Base-by-base conservation (phyloP, 2,888 invertebrate species). In the Machimus atricapillus region DNA sequence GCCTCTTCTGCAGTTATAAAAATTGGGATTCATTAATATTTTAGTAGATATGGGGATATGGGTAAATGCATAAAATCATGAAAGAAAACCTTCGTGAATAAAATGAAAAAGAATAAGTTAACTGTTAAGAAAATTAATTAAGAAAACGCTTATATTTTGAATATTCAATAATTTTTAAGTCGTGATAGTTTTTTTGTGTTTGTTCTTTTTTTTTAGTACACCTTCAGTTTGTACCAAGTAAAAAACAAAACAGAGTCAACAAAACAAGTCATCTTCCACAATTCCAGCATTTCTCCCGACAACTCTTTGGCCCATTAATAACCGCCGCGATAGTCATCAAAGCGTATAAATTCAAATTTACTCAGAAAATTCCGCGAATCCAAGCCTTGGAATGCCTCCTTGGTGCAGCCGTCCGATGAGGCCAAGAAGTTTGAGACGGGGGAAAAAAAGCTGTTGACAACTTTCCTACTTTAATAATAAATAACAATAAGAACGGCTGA, bases 391-490 rank as follows among this genome's bases (percentile, higher is more conserved):
- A 85, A 85, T 85, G 43, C 34, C 74, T 74, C 37, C 66, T 85
- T 74, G 85, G 85, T 74, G 74, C 46, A 27, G 46, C 56, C 16
- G 34, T 40, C 40, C n/a, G 23, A 74, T 12, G 43, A 4, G 46
- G 9, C 16, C 16, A 79, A 52, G n/a, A n/a, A 76, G 31, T 14
- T 74, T 19, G 46, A 74, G 46, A 46, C 16, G 16, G 23, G 31
- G 27, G n/a, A n/a, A n/a, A 79, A 86, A 78, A 77, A 77, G 66
- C 78, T 86, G 86, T 86, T 86, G 86, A 86, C 86, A 86, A 86
- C 86, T 78, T 86, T 56, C 78, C 86, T 78, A 86, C 58, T 78
- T 86, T 78, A 58, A 86, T 86, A 86, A 86, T 86, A 86, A 86
- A 86, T 86, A 78, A 86, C 86, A 78, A 78, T 58, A 56, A 27